Evolutionary conservation across 2,797 vertebrate genomes (phyloP).

Genomic region (Neosalanx taihuensis): DNA sequence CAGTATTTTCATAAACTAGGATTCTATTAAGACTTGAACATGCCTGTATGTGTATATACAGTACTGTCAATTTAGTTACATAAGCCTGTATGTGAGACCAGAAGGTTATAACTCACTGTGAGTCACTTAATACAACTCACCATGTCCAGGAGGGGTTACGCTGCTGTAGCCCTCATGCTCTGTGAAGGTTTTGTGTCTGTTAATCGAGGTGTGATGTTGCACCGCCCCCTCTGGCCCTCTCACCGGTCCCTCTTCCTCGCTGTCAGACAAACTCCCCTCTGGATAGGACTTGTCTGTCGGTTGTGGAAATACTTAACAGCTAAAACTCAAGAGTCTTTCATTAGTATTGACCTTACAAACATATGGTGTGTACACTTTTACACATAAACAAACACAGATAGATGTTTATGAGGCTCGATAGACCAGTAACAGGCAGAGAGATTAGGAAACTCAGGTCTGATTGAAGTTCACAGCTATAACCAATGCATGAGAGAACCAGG

Average conservation of each 20-base stretch:
- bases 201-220: constrained; percentile 81
- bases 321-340: constrained; percentile 15
- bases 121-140: constrained; percentile 66
- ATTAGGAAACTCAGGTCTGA: neutral
- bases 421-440: constrained; percentile 2
- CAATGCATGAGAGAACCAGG: neutral
- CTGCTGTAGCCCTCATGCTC: constrained; percentile 90
- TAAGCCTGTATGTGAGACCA: too few species aligned
- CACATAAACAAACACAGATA: neutral
- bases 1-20: too few species aligned
- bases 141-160: constrained; percentile 83
- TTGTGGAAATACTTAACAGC: constrained; percentile 24
- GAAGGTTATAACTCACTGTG: too few species aligned
- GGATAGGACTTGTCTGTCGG: constrained; percentile 73
- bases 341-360: neutral
- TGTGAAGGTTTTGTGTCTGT: constrained; percentile 76
- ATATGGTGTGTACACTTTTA: neutral
- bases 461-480: neutral
- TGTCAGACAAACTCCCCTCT: constrained; percentile 84
- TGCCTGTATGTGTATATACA: too few species aligned
- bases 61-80: too few species aligned
- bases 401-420: neutral
- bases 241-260: constrained; percentile 84
- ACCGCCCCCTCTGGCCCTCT: constrained; percentile 74
- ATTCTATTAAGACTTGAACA: too few species aligned